Conservation (phyloP, 2,888 invertebrate genomes). For the Dryadula phaetusa region DNA sequence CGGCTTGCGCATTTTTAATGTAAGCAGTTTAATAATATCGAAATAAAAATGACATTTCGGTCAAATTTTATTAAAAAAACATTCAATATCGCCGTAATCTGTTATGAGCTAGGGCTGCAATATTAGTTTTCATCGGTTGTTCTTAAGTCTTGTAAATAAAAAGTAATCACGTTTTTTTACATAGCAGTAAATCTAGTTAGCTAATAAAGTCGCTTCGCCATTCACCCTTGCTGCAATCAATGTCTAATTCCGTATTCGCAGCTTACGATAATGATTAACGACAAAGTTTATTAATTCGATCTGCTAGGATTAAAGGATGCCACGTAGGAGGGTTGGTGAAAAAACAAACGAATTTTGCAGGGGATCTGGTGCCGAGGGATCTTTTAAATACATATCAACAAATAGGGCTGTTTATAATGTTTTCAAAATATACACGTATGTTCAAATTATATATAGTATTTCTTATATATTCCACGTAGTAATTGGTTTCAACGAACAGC, state of each 20-base stretch:
- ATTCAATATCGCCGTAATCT: slow-evolving; percentile 15
- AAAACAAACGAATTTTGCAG: slow-evolving; percentile 77
- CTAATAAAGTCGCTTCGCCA: slow-evolving; percentile 70
- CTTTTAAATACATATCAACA: slow-evolving; percentile 49
- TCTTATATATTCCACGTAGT: too few species aligned
- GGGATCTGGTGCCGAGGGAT: slow-evolving; percentile 63
- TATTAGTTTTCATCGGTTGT: slow-evolving; percentile 38
- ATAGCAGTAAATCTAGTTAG: slow-evolving; percentile 60
- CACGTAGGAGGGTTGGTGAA: slow-evolving; percentile 66
- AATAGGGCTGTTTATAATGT: slow-evolving; percentile 51
- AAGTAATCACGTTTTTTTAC: slow-evolving; percentile 57
- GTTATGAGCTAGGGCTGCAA: slow-evolving; percentile 28
- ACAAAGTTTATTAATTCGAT: slow-evolving; percentile 82
- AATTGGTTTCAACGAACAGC: too few species aligned
- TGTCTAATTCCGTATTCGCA: slow-evolving; percentile 79
- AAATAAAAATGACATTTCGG: neutral
- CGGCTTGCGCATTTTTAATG: too few species aligned
- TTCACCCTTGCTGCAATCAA: slow-evolving; percentile 77
- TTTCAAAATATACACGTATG: slow-evolving; percentile 9
- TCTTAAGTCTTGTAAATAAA: slow-evolving; percentile 47
- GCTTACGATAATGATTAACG: slow-evolving; percentile 83
- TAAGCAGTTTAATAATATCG: neutral
- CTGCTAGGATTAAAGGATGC: slow-evolving; percentile 73
- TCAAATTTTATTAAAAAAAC: slow-evolving; percentile 10
- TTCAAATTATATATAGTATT: neutral